Evolutionary conservation across 2,797 vertebrate genomes (phyloP).

Genomic region (Cottoperca gobio): DNA sequence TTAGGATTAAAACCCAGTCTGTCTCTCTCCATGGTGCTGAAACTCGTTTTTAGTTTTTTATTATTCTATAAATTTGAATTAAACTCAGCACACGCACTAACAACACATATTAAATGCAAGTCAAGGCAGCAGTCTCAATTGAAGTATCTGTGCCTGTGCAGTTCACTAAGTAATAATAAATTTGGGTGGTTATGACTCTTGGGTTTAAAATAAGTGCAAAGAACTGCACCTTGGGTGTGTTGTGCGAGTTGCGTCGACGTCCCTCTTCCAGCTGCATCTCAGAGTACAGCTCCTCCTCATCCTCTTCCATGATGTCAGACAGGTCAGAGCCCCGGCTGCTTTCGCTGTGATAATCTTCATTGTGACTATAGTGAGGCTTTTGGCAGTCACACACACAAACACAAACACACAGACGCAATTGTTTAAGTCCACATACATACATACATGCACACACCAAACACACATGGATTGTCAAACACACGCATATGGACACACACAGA

Average conservation of each 20-base stretch:
- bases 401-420: constrained; percentile 78
- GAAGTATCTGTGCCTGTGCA: constrained; percentile 79
- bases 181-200: constrained; percentile 61
- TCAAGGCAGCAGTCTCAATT: constrained; percentile 75
- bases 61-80: constrained; percentile 24
- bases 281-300: constrained; percentile 97
- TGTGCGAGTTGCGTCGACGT: constrained; percentile 91
- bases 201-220: constrained; percentile 74
- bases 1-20: constrained; percentile 2
- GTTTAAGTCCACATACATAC: constrained; percentile 75
- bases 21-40: constrained; percentile 9
- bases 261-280: constrained; percentile 98
- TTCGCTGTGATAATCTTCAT: constrained; percentile 95
- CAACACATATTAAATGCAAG: constrained; percentile 54
- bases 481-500: constrained; percentile 38
- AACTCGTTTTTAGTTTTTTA: not conserved
- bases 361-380: constrained; percentile 93
- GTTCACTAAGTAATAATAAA: constrained; percentile 52
- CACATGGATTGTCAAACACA: constrained; percentile 54
- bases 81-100: constrained; percentile 67
- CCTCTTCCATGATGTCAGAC: constrained; percentile 99
- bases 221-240: constrained; percentile 91
- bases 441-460: constrained; percentile 59
- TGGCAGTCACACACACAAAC: constrained; percentile 69
- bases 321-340: constrained; percentile 98